Evolutionary conservation across 2,113 vertebrate genomes (phyloP), one percentile per base, ranked within the genome.

Genomic region (Peromyscus leucopus): DNA sequence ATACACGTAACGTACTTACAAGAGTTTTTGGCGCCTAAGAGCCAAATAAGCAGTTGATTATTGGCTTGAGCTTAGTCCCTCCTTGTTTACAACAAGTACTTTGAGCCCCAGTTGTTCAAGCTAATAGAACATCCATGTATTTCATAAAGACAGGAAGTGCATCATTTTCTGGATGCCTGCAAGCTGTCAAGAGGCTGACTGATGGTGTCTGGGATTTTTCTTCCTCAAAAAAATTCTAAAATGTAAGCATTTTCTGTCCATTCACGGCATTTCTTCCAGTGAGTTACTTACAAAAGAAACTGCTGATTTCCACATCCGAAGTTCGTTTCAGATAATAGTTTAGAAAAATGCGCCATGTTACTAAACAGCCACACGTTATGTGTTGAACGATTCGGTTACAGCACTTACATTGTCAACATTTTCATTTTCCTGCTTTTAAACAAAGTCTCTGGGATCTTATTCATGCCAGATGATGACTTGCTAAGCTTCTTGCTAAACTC

Each of bases 211-310:
- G 87, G 65, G n/a, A 4, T 90, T 92, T 94, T 97, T 93, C 59
- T 92, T 95, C 46, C 46, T 90, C 74, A 89, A 94, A 55, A 96
- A 71, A 95, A 61, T 22, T 91, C 91, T 61, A 72, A 95, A 97
- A 94, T n/a, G 91, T 22, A 94, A 85, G 48, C 71, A 84, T 91
- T 95, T 91, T 90, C 82, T 91, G 48, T 12, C 39, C 92, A 48
- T 94, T 84, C 21, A 87, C 80, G 31, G 42, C 42, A 61, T 80
- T 83, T 89, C 67, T 93, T 97, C 87, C 11, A 83, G 76, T n/a
- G 65, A 46, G 46, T 67, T 42, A 97, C 78, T 93, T 69, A 42
- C 92, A 95, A 96, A 94, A 92, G 63, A 95, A 97, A 82, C n/a
- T n/a, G 61, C 17, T 48, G 55, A 95, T 75, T 97, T 96, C 69